Evolutionary conservation across 2,888 invertebrate species (phyloP), one percentile per base, ranked within the genome.

Genomic region (Chydorus sphaericus): DNA sequence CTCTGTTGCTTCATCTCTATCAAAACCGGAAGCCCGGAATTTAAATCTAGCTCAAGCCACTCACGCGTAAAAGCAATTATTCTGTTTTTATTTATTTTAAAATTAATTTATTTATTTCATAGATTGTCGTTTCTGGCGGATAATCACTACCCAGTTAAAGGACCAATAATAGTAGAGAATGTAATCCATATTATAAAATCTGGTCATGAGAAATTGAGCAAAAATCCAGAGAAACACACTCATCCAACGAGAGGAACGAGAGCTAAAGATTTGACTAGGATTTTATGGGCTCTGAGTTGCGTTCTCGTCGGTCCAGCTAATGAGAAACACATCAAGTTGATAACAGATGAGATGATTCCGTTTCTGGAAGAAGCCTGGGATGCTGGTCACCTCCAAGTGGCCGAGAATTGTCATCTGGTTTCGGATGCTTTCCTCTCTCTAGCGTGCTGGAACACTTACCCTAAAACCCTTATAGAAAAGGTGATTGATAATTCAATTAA

Each of bases 251-350:
- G 36, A 26, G 49, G 55, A 36, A 33, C 55, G 16, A 31, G 55
- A 18, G 49, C 31, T 5, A 55, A 55, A 33, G 55, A 55, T 33
- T 48, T 55, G 23, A 48, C 55, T 20, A 48, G 55, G 10, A 33
- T 48, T 16, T 28, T 55, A 23, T 55, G 55, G 55, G 48, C 49
- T 3, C 18, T 48, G 14, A 48, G 48, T 3, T 55, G 55, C n/a
- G n/a, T n/a, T n/a, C n/a, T n/a, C n/a, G n/a, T n/a, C n/a, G n/a
- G n/a, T n/a, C n/a, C n/a, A n/a, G n/a, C n/a, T n/a, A n/a, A n/a
- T n/a, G n/a, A n/a, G n/a, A n/a, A n/a, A n/a, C n/a, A n/a, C n/a
- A n/a, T n/a, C n/a, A 33, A 30, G 18, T 11, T 52, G 29, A 26
- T 55, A 4, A 33, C 36, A 5, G 33, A 11, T 20, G 36, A 36